Base-by-base conservation (phyloP, 1,140 invertebrate genomes). In the Hyles euphorbiae region DNA sequence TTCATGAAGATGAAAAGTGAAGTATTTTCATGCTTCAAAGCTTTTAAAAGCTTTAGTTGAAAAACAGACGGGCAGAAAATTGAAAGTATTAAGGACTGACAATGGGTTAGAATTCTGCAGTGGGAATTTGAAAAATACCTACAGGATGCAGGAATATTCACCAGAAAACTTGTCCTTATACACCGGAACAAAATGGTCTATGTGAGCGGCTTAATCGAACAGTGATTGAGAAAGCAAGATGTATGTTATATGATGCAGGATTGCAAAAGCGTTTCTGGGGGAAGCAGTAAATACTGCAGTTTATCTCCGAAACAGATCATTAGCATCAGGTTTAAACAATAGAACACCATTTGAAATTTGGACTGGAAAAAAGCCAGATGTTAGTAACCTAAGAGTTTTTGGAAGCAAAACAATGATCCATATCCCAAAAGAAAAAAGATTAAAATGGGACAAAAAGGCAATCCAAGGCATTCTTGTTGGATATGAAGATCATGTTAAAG, bases 131-230 rank as follows among this genome's bases (percentile, higher is more conserved):
- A 1, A 48, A 56, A 32, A 59, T 40, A 9, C 48, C 60, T 34
- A 34, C 34, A 46, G 2, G n/a, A 32, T 11, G 5, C 53, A 54
- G 53, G 3, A 56, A 56, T n/a, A n/a, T 52, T 7, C 61, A 62
- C 45, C 49, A 66, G n/a, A 54, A 62, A 34, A 78, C 70, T 3
- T 65, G 71, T 34, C 60, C 76, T 3, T 81, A 82, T 55, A 76
- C 64, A 6, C 81, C 81, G 7, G 58, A 88, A 61, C 72, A 78
- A 56, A 87, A 88, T 64, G 81, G 81, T 10, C 56, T 79, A 3
- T 63, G 68, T 34, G 82, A 81, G 61, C 44, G 76, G 34, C 52
- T 63, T 10, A 81, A 81, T 61, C 46, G 64, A 7, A 67, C 63
- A 34, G 47, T 73, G 54, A 62, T 54, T 64, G 54, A 56, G 32